A percentile compares a stretch with the other conserved stretches of the same genome.
Conservation (phyloP, 2,888 invertebrate species). For the Drosophila falleni region DNA sequence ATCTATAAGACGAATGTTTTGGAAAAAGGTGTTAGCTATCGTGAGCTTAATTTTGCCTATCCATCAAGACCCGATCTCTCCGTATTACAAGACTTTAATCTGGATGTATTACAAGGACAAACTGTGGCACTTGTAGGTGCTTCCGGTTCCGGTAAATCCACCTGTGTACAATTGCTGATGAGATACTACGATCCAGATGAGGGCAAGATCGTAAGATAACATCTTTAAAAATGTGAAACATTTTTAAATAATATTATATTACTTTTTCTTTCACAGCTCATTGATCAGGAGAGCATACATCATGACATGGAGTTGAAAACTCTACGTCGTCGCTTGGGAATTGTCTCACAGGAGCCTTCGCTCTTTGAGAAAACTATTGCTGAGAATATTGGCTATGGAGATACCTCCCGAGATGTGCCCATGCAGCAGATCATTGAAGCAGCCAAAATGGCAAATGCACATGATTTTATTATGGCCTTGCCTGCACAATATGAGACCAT, state of each 20-base stretch:
- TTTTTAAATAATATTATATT: background rate
- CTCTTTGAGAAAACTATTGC: constrained; percentile 94
- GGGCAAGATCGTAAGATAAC: constrained; percentile 87
- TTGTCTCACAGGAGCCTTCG: constrained; percentile 96
- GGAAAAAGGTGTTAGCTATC: constrained; percentile 86
- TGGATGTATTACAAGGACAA: constrained; percentile 89
- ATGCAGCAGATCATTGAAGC: constrained; percentile 91
- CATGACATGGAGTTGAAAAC: constrained; percentile 87
- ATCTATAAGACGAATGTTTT: constrained; percentile 60
- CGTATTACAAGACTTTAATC: constrained; percentile 90
- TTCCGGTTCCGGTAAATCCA: constrained; percentile 93
- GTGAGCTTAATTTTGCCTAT: constrained; percentile 91
- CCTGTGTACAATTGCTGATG: constrained; percentile 91
- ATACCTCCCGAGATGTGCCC: constrained; percentile 88
- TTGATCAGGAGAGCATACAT: constrained; percentile 87
- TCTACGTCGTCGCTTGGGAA: constrained; percentile 91
- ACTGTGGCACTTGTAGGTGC: constrained; percentile 91
- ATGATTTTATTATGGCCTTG: constrained; percentile 91
- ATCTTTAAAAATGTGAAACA: background rate
- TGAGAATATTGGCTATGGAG: constrained; percentile 96
- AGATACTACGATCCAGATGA: constrained; percentile 91
- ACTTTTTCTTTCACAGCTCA: constrained; percentile 44
- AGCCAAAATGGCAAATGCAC: constrained; percentile 94
- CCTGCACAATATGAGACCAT: constrained; percentile 92
- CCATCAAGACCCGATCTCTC: constrained; percentile 91